Evolutionary conservation across 2,797 vertebrate species (phyloP).

Genomic region (Podarcis lilfordi): DNA sequence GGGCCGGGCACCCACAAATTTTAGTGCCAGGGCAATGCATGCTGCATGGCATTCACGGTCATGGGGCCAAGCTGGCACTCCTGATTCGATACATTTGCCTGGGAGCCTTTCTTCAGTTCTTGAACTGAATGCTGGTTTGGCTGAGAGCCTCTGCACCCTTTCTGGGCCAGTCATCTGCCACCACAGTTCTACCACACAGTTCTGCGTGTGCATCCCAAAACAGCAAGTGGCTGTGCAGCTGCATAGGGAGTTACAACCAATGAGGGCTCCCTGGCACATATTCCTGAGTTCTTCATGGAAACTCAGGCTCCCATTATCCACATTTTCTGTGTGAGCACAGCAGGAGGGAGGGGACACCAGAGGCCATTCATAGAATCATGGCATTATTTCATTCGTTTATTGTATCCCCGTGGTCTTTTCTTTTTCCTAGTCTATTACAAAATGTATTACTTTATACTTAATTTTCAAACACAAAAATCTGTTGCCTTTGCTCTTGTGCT

Average conservation of each 20-base stretch:
- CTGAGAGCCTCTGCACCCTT: conserved; percentile 6
- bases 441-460: not conserved
- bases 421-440: not conserved
- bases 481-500: not conserved
- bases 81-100: conserved; percentile 26
- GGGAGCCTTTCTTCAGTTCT: conserved; percentile 21
- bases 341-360: not conserved
- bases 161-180: not conserved
- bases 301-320: not conserved
- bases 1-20: too few species aligned
- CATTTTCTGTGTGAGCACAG: not conserved
- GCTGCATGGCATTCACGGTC: too few species aligned
- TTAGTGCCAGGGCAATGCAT: too few species aligned
- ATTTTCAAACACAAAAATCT: not conserved
- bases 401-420: not conserved
- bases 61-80: too few species aligned
- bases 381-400: not conserved
- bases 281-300: not conserved
- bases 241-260: not conserved
- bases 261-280: not conserved
- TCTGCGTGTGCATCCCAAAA: not conserved
- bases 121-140: conserved; percentile 13
- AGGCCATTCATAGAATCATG: too few species aligned
- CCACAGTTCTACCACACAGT: not conserved
- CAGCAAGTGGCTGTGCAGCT: not conserved